phyloP scores from a whole-genome alignment of 2,888 invertebrate genomes.

The Oscheius onirici region DNA sequence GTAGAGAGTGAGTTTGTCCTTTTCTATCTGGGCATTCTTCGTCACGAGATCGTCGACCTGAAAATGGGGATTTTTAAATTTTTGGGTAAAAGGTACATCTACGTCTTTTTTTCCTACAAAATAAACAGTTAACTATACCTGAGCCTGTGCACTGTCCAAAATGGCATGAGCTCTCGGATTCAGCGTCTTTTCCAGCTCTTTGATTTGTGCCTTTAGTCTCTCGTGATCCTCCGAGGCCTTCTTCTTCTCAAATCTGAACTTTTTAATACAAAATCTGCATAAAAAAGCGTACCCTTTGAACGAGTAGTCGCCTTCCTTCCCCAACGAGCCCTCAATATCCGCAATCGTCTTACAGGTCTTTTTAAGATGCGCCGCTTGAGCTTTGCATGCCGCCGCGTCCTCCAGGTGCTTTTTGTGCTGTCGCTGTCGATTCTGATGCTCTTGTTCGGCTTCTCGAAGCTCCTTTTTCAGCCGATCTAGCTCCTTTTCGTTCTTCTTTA shows the following conservation, averaged over 20 bases:
- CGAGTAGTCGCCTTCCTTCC: slow-evolving; percentile 24
- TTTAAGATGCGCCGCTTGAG: slow-evolving; percentile 4
- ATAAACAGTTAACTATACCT: slow-evolving; percentile 31
- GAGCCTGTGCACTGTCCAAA: slow-evolving; percentile 46
- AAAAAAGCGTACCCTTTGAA: slow-evolving; percentile 72
- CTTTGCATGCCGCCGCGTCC: slow-evolving; percentile 1
- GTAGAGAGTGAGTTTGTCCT: slow-evolving; percentile 81
- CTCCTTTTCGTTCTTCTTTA: slow-evolving; percentile 33
- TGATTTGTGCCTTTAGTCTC: slow-evolving; percentile 78
- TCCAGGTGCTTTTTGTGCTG: slow-evolving; percentile 73
- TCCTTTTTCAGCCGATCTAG: slow-evolving; percentile 36
- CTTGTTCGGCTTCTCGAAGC: slow-evolving; percentile 31
- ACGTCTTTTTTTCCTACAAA: too few species aligned
- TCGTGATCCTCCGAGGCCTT: slow-evolving; percentile 46
- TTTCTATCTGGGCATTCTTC: slow-evolving; percentile 81
- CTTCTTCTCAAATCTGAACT: slow-evolving; percentile 34
- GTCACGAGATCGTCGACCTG: slow-evolving; percentile 80
- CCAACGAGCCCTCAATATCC: slow-evolving; percentile 22
- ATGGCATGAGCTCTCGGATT: slow-evolving; percentile 41
- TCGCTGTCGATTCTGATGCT: slow-evolving; percentile 43
- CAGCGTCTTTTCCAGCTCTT: slow-evolving; percentile 81
- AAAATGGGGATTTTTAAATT: too few species aligned
- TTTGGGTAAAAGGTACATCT: too few species aligned
- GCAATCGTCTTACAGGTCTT: slow-evolving; percentile 23
- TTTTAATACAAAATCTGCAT: slow-evolving; percentile 73